These are phyloP conservation scores for Electrona antarctica DNA, from an alignment of 2,113 vertebrate genomes.

Conservation along the genomic window DNA sequence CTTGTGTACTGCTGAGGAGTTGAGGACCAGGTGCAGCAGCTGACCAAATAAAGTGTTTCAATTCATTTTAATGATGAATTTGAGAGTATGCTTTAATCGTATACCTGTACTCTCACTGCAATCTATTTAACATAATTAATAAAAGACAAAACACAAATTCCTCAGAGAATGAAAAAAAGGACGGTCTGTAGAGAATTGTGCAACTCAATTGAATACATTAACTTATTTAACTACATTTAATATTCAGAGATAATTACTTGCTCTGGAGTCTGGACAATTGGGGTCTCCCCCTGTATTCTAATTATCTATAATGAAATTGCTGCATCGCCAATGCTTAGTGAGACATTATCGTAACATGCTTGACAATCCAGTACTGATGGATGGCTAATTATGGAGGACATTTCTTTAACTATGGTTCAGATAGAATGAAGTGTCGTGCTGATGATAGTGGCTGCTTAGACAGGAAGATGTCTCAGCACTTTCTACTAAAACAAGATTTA, in stretches of 20 bases:
- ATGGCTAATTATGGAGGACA: conserved; percentile 41
- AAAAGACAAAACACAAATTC: conserved; percentile 27
- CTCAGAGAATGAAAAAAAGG: conserved; percentile 33
- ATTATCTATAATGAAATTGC: conserved; percentile 35
- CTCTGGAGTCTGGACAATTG: conserved; percentile 20
- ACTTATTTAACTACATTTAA: conserved; percentile 39
- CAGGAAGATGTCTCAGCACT: conserved; percentile 40
- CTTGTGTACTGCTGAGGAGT: no score
- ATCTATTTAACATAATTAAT: conserved; percentile 37
- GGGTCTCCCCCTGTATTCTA: conserved; percentile 30
- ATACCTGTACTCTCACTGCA: conserved; percentile 3
- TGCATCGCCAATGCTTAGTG: not conserved
- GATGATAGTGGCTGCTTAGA: conserved; percentile 49
- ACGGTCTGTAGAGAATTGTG: conserved; percentile 47
- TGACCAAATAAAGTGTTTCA: no score
- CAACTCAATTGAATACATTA: conserved; percentile 53
- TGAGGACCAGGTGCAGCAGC: no score
- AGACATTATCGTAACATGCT: conserved; percentile 35
- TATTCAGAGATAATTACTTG: conserved; percentile 31
- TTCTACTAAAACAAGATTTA: conserved; percentile 48
- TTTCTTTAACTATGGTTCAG: not conserved
- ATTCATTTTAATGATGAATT: not conserved
- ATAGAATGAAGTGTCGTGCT: conserved; percentile 15
- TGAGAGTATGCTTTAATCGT: conserved; percentile 19
- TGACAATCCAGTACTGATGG: conserved; percentile 35